Base-by-base conservation (phyloP, 1,140 invertebrate genomes). In the Nasonia giraulti region DNA sequence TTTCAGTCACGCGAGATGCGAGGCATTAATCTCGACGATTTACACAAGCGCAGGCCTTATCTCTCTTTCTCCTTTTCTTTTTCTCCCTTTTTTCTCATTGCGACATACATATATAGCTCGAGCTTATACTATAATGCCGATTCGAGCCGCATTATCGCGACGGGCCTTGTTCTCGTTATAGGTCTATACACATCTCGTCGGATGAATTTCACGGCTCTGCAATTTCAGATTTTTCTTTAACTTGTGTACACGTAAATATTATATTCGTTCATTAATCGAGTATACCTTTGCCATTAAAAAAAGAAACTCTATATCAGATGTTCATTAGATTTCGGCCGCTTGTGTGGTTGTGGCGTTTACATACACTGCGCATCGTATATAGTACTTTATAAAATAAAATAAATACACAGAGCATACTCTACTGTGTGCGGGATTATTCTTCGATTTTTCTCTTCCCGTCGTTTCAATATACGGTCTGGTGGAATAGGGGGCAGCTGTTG, bases 1-100 rank as follows among this genome's bases (percentile, higher is more conserved):
- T 50, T 83, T 83, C 20, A 71, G 62, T 83, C 82, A 83, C 82
- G 82, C 82, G 75, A 83, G 37, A 79, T 69, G 71, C 50, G 20
- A 55, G 50, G 33, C 75, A 83, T 75, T 82, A 74, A 75, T 69
- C 47, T 81, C 23, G 4, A 10, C 31, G 40, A 81, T 27, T 80
- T 37, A 27, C 3, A 71, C 69, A 37, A 73, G 69, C 33, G 33
- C 69, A 73, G 27, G 31, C 27, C 27, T 69, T 80, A 80, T 68
- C 55, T 66, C 17, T 66, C 12, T 27, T 27, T 37, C 12, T 17
- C 6, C 73, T 62, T 66, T 75, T 44, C 33, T 77, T 83, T 77
- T 44, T 73, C 40, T 71, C 14, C 27, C 37, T 66, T 66, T 68
- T 55, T 66, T 37, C 55, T 62, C 44, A 23, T 69, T 44, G 20